Base-by-base conservation (phyloP, 2,888 invertebrate genomes). In the Epinotia demarniana region DNA sequence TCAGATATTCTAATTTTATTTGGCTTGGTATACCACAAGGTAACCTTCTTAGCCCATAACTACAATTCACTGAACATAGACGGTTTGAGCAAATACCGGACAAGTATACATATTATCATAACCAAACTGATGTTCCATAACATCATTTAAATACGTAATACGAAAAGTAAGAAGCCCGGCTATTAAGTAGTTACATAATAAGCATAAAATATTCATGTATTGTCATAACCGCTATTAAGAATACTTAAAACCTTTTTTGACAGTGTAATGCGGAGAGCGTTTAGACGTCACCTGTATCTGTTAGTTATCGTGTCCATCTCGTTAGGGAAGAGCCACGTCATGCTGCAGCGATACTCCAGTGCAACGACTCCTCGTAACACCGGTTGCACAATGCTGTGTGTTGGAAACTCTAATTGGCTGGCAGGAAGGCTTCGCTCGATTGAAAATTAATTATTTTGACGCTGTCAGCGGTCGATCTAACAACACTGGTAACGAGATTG, bases 311-410 rank as follows among this genome's bases (percentile, higher is more conserved):
- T 55, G 64, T 19, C 53, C 58, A 75, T 75, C 58, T 70, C 53
- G 53, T 66, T 71, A 71, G 63, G 57, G 70, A 75, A 70, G 64
- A 53, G 60, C 60, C 53, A 53, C 60, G 70, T 75, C 75, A 75
- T 53, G 70, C 67, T 53, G 19, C 46, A 18, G n/a, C n/a, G 43
- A 57, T 58, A 71, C n/a, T 46, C 43, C 46, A 82, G 86, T 82
- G 83, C 84, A 84, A 82, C 81, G 85, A 84, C 84, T 82, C 79
- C 73, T 76, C 82, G 82, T 84, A 86, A 84, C 85, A 84, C 85
- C 70, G 80, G 84, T 85, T 86, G 86, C 87, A 72, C 72, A 78
- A 76, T 71, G 53, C 58, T 61, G 72, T 76, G 68, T 76, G 75
- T 77, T 77, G 55, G 69, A 68, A 77, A 68, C 67, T 78, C 80